Percentiles rank a stretch among this genome's conserved stretches.
Evolutionary conservation across 2,797 vertebrate species (phyloP).

Genomic region (Remorina albescens): DNA sequence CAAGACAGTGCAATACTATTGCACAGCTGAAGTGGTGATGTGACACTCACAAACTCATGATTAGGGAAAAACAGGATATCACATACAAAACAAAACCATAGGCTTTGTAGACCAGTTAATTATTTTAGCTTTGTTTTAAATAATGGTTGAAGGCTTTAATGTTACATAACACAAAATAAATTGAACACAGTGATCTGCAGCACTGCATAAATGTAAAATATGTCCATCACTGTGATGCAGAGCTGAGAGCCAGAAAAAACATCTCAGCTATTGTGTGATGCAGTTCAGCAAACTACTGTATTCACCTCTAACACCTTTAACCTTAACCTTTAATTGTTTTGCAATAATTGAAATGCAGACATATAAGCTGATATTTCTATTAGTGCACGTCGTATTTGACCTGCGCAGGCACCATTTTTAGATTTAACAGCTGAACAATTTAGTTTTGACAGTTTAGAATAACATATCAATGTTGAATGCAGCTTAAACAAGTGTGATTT

Average conservation of each 20-base stretch:
- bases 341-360: too few species aligned
- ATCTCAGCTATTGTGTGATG: conserved; percentile 50
- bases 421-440: neutral
- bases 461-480: neutral
- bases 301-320: too few species aligned
- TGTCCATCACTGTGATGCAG: conserved; percentile 20
- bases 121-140: too few species aligned
- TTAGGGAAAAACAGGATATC: neutral
- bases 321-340: too few species aligned
- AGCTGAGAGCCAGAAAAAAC: conserved; percentile 27
- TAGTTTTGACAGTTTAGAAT: too few species aligned
- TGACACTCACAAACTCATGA: conserved; percentile 10
- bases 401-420: conserved; percentile 3
- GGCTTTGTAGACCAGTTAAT: neutral
- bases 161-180: too few species aligned
- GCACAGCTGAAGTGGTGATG: conserved; percentile 41
- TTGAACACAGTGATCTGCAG: neutral
- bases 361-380: neutral
- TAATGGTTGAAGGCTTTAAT: neutral
- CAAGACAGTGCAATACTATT: conserved; percentile 50
- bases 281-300: conserved; percentile 15
- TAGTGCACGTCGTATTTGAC: neutral
- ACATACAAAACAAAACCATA: neutral
- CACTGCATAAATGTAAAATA: conserved; percentile 14
- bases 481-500: neutral